Base-by-base conservation (phyloP, 2,888 invertebrate genomes). In the Epistrophe eligans region DNA sequence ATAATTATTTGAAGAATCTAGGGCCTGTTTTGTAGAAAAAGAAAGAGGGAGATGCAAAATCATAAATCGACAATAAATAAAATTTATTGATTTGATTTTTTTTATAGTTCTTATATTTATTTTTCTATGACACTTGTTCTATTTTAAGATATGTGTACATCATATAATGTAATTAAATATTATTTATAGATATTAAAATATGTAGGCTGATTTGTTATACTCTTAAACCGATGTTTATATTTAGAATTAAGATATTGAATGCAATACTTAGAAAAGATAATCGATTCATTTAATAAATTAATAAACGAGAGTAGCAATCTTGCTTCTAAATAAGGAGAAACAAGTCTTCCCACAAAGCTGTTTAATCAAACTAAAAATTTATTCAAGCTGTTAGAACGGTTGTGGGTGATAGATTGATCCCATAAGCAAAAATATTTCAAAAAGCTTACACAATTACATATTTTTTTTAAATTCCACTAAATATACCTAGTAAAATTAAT, bases 101-200 rank as follows among this genome's bases (percentile, higher is more conserved):
- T 24, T 11, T 10, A 19, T 19, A n/a, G 17, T 50, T 19, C 11
- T 50, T 11, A 5, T 50, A 9, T 10, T 8, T 9, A 48, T 24
- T 35, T 70, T 11, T 32, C 24, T 50, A 32, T 13, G 8, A 24
- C 24, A 45, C 11, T 52, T 55, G 15, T 55, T 28, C 15, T 55
- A 55, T 28, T 28, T 28, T 28, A 15, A 55, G 9, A 4, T 9
- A 15, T 1, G 15, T 4, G 15, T n/a, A 58, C 58, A 35, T 66
- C 40, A 19, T 67, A 72, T 82, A 45, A 50, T 50, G 48, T n/a
- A 60, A 64, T 50, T 24, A 11, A 50, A 10, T 45, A 35, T 8
- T 35, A 8, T 6, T 6, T 35, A 32, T n/a, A 32, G 32, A 32
- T 32, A 32, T 32, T 7, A 5, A 2, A 24, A 24, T 24, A 24